phyloP scores from a whole-genome alignment of 2,797 vertebrate species.

The Takifugu rubripes region DNA sequence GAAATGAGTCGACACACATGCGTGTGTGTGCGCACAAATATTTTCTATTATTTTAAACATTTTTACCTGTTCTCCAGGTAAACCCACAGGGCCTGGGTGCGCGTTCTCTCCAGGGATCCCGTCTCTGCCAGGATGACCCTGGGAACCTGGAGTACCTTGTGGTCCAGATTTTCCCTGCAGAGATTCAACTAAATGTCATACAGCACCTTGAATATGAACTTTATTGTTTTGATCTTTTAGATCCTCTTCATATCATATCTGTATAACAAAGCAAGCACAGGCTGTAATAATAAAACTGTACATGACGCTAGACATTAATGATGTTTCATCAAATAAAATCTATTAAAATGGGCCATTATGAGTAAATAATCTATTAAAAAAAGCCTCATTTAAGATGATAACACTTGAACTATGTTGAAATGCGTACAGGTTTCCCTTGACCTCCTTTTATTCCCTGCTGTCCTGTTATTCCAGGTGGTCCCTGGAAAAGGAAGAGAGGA shows the following conservation, averaged over 20 bases:
- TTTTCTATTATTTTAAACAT: too few relatives aligned
- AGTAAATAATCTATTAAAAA: neutral
- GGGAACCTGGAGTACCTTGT: constrained; percentile 67
- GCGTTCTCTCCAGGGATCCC: constrained; percentile 50
- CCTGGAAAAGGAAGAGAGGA: constrained; percentile 51
- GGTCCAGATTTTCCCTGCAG: constrained; percentile 68
- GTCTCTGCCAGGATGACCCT: constrained; percentile 68
- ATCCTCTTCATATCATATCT: too few relatives aligned
- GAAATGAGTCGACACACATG: too few relatives aligned
- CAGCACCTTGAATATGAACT: neutral
- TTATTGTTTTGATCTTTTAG: too few relatives aligned
- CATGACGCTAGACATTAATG: too few relatives aligned
- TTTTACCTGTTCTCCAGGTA: constrained; percentile 68
- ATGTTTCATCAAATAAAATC: too few relatives aligned
- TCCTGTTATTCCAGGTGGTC: constrained; percentile 68
- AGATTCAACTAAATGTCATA: constrained; percentile 2
- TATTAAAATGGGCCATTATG: neutral
- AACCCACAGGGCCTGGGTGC: constrained; percentile 50
- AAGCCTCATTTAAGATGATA: neutral
- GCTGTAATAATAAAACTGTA: too few relatives aligned
- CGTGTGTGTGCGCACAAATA: too few relatives aligned
- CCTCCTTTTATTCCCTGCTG: constrained; percentile 74
- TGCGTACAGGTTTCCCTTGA: constrained; percentile 67
- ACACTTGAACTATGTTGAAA: constrained; percentile 22
- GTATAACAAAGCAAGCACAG: too few relatives aligned